Percentiles rank a stretch among this genome's conserved stretches.
Conservation (phyloP, 35 echinoderm and acorn worm species). For the Ophiothrix spiculata region DNA sequence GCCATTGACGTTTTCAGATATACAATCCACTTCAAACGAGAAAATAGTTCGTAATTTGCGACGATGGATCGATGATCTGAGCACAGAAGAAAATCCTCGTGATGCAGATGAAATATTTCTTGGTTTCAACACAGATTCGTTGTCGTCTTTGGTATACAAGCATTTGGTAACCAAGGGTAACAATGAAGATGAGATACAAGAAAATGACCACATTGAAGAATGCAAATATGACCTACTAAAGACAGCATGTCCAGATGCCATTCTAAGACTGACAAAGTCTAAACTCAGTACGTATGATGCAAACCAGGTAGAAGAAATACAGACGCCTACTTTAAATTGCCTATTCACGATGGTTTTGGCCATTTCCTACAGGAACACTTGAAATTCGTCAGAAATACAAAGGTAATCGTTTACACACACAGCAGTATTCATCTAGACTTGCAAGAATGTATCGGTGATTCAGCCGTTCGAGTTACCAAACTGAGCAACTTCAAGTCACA, state of each 20-base stretch:
- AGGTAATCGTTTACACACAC: constrained; percentile 7
- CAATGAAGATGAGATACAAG: neutral
- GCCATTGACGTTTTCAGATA: constrained; percentile 6
- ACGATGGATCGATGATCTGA: constrained; percentile 17
- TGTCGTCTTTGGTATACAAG: constrained; percentile 13
- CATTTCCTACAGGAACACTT: constrained; percentile 4
- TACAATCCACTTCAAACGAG: neutral
- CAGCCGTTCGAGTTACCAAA: neutral
- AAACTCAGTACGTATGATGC: neutral
- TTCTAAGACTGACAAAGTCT: constrained; percentile 16
- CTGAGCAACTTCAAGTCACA: constrained; percentile 39
- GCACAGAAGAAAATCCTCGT: neutral
- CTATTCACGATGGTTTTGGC: constrained; percentile 7
- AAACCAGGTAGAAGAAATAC: constrained; percentile 4
- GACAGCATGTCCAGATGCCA: constrained; percentile 23
- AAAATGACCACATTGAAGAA: neutral
- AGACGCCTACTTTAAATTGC: constrained; percentile 12
- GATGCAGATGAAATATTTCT: constrained; percentile 10
- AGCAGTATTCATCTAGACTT: constrained; percentile 28
- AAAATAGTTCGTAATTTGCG: neutral
- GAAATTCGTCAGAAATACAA: neutral
- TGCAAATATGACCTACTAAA: constrained; percentile 29
- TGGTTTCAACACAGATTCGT: constrained; percentile 20
- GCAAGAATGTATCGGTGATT: neutral
- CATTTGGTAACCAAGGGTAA: neutral